Conservation (phyloP, 2,797 vertebrate species). For the Podargus strigoides region DNA sequence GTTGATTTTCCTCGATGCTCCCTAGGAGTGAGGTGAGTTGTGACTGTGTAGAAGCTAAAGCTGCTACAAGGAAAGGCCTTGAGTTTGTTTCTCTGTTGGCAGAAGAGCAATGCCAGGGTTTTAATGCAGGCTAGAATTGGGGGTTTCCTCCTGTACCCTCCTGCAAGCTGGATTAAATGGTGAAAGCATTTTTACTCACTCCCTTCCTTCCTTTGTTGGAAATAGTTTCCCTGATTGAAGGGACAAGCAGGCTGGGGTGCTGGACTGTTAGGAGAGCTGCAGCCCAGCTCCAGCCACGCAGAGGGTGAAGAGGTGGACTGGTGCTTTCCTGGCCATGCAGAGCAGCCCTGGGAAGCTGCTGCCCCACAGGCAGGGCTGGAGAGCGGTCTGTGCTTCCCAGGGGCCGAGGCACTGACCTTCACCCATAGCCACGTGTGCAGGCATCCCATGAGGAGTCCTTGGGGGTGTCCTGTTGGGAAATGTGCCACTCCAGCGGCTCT, state of each 20-base stretch:
- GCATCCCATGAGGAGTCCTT: neutral
- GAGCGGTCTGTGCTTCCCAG: neutral
- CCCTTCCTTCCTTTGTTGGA: neutral
- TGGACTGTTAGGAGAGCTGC: neutral
- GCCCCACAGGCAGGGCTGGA: neutral
- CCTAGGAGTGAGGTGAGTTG: neutral
- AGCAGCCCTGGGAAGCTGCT: neutral
- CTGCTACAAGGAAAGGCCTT: neutral
- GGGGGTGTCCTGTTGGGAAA: accelerated
- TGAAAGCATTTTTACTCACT: neutral
- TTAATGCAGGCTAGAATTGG: accelerated
- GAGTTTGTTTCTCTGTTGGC: neutral
- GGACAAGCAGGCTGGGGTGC: neutral
- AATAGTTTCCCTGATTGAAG: neutral
- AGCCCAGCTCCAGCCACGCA: neutral
- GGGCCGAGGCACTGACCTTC: accelerated
- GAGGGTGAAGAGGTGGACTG: neutral
- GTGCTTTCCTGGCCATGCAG: neutral
- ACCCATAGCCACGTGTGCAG: neutral
- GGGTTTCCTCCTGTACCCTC: neutral
- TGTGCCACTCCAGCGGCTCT: neutral
- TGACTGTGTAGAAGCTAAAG: neutral
- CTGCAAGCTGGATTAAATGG: neutral
- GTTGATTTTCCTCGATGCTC: neutral
- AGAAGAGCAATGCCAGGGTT: neutral